These are phyloP conservation scores for Peromyscus nudipes DNA, from an alignment of 2,797 vertebrate genomes.

Conservation along the genomic window DNA sequence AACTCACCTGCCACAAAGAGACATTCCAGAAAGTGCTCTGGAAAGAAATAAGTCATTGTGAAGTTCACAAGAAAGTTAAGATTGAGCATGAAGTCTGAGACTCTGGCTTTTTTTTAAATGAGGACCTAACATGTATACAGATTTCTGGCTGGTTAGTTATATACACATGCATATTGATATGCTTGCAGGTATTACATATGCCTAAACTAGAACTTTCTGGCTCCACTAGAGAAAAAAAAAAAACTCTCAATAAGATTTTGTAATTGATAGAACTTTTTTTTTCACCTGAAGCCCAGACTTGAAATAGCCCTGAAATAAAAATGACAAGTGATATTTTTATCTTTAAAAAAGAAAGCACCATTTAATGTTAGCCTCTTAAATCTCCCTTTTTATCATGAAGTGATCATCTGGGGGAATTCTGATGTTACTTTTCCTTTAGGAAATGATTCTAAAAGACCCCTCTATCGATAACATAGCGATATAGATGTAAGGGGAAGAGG, in stretches of 20 bases:
- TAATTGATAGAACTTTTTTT: neutral
- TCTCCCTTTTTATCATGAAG: neutral
- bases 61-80: conserved; percentile 31
- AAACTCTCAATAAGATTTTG: neutral
- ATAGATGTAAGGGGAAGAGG: neutral
- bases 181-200: neutral
- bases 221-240: neutral
- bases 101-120: neutral
- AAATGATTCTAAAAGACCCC: conserved; percentile 17
- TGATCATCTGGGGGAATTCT: neutral
- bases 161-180: neutral
- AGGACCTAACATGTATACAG: neutral
- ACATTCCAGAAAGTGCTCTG: conserved; percentile 46
- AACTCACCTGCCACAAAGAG: conserved; percentile 38
- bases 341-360: neutral
- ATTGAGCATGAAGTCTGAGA: neutral
- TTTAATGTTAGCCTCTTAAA: neutral
- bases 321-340: neutral
- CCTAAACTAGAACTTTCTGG: neutral
- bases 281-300: conserved; percentile 48
- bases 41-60: conserved; percentile 60
- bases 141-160: neutral
- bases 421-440: conserved; percentile 11
- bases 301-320: conserved; percentile 45
- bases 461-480: neutral